These are phyloP conservation scores for Timema podura DNA, from an alignment of 2,888 invertebrate species.

Conservation along the genomic window DNA sequence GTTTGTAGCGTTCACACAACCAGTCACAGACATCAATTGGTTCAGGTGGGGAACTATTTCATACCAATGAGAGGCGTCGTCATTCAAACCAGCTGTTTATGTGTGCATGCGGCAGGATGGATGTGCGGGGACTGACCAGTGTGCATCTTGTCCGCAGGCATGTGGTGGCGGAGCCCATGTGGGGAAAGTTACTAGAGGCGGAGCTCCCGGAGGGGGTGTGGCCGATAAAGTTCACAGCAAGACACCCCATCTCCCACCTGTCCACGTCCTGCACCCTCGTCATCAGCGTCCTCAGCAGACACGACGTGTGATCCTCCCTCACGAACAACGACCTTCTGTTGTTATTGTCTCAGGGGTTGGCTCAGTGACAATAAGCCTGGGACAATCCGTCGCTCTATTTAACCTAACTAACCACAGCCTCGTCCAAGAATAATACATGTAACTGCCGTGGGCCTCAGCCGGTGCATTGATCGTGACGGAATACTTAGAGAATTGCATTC, in stretches of 20 bases:
- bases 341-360: no score
- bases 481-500: no score
- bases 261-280: slow-evolving; percentile 46
- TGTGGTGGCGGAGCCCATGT: slow-evolving; percentile 49
- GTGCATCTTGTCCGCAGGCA: slow-evolving; percentile 42
- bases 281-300: slow-evolving; percentile 40
- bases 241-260: slow-evolving; percentile 49
- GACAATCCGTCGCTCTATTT: no score
- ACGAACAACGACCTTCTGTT: no score
- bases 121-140: neutral
- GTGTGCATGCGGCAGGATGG: neutral
- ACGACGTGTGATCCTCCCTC: no score
- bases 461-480: no score
- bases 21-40: slow-evolving; percentile 50
- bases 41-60: slow-evolving; percentile 18
- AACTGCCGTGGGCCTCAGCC: no score
- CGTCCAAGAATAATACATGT: no score
- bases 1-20: slow-evolving; percentile 49
- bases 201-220: slow-evolving; percentile 48
- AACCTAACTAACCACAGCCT: no score
- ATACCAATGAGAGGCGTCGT: neutral
- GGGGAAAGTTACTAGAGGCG: slow-evolving; percentile 50
- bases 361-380: no score
- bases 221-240: slow-evolving; percentile 49
- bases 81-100: neutral